Conservation (phyloP, 2,797 vertebrate species). For the Picus viridis region DNA sequence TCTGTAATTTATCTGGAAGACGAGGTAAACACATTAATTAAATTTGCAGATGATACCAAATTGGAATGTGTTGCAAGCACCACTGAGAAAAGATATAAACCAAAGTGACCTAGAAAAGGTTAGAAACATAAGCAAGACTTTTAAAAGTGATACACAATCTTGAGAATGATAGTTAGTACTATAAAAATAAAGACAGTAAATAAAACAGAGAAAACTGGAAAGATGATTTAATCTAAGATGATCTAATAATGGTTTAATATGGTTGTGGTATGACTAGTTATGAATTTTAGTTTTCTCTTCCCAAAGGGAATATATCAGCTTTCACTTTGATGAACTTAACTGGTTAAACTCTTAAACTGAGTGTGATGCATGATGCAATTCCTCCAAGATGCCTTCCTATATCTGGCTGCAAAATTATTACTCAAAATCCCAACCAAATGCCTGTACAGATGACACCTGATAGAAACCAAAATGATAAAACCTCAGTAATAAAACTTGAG, state of each 20-base stretch:
- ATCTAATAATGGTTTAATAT: not conserved
- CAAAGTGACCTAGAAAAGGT: conserved; percentile 62
- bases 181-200: not conserved
- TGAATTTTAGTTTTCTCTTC: not conserved
- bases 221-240: not conserved
- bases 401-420: not conserved
- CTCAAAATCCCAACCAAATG: not conserved
- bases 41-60: conserved; percentile 67
- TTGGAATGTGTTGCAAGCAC: conserved; percentile 39
- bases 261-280: fast-evolving
- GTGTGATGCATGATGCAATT: too few species aligned
- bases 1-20: conserved; percentile 70
- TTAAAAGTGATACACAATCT: not conserved
- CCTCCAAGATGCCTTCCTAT: not conserved
- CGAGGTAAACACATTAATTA: conserved; percentile 73
- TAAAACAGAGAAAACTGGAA: not conserved
- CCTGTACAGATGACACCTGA: not conserved
- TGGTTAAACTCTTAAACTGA: not conserved
- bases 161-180: not conserved
- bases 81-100: conserved; percentile 37
- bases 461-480: not conserved
- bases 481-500: not conserved
- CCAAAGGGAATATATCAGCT: not conserved
- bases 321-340: not conserved
- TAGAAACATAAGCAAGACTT: not conserved